Evolutionary conservation across 1,140 invertebrate genomes (phyloP).

Genomic region (Gonioctena quinquepunctata): DNA sequence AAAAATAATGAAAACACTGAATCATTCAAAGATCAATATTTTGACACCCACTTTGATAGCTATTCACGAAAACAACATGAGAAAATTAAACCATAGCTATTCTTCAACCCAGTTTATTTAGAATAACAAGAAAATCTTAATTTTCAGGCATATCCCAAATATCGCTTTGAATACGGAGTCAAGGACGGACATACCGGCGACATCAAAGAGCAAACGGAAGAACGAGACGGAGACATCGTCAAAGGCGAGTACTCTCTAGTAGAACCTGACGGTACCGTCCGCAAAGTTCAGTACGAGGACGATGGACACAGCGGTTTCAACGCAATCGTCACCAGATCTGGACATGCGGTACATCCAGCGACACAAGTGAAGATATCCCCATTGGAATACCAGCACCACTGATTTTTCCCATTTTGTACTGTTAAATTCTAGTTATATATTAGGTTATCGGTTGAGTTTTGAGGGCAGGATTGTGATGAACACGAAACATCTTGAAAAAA

Average conservation of each 20-base stretch:
- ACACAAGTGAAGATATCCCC: slow-evolving; percentile 7
- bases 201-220: slow-evolving; percentile 38
- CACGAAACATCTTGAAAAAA: too few species aligned
- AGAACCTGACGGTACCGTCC: slow-evolving; percentile 60
- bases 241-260: slow-evolving; percentile 49
- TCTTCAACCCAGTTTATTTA: too few species aligned
- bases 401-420: background rate
- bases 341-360: slow-evolving; percentile 33
- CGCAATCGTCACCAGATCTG: slow-evolving; percentile 33
- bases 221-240: slow-evolving; percentile 34
- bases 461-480: too few species aligned
- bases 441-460: too few species aligned
- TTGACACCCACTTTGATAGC: too few species aligned
- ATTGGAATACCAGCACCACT: slow-evolving; percentile 1
- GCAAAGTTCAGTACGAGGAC: slow-evolving; percentile 60
- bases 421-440: too few species aligned
- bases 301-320: slow-evolving; percentile 56
- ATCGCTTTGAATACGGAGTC: slow-evolving; percentile 37
- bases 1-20: too few species aligned
- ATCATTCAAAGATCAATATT: too few species aligned
- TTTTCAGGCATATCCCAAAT: slow-evolving; percentile 29
- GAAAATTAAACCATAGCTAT: too few species aligned
- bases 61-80: too few species aligned
- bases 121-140: too few species aligned
- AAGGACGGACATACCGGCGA: slow-evolving; percentile 59